Percentiles rank a stretch among this genome's conserved stretches.
These are phyloP conservation scores for Mythimna impura DNA, from an alignment of 2,888 invertebrate genomes.

Conservation along the genomic window DNA sequence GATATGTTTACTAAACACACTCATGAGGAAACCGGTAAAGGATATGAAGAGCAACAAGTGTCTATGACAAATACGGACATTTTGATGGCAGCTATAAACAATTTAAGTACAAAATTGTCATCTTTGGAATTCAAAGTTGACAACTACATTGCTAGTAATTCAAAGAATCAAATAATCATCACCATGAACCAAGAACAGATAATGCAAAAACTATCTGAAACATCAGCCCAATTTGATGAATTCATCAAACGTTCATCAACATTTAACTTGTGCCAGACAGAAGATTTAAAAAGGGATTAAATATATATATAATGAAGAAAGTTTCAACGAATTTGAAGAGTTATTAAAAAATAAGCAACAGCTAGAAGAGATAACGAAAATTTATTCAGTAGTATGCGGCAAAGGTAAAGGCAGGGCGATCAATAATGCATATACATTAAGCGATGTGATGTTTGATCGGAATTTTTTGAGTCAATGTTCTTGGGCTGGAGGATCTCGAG, in stretches of 20 bases:
- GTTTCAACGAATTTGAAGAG: slow-evolving; percentile 1
- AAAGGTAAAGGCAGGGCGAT: slow-evolving; percentile 22
- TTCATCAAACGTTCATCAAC: slow-evolving; percentile 2
- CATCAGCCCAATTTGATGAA: slow-evolving; percentile 25
- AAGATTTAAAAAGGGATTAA: slow-evolving; percentile 2
- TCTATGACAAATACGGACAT: slow-evolving; percentile 24
- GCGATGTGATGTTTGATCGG: slow-evolving; percentile 34
- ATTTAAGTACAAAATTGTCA: slow-evolving; percentile 31
- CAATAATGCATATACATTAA: slow-evolving; percentile 31
- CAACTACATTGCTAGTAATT: slow-evolving; percentile 28
- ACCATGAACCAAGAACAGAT: slow-evolving; percentile 29
- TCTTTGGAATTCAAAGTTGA: slow-evolving; percentile 25
- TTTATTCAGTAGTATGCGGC: slow-evolving; percentile 1
- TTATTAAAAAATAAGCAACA: neutral
- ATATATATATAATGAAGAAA: neutral
- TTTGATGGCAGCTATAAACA: slow-evolving; percentile 25
- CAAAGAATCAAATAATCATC: slow-evolving; percentile 33
- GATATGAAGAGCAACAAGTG: slow-evolving; percentile 26
- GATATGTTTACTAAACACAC: slow-evolving; percentile 28
- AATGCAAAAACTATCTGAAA: slow-evolving; percentile 28
- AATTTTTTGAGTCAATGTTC: slow-evolving; percentile 32
- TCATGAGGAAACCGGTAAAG: slow-evolving; percentile 24
- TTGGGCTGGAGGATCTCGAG: slow-evolving; percentile 34
- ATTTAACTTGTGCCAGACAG: neutral
- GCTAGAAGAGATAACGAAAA: slow-evolving; percentile 1